Evolutionary conservation across 2,113 vertebrate genomes (phyloP).

Genomic region (Toxotes jaculatrix): DNA sequence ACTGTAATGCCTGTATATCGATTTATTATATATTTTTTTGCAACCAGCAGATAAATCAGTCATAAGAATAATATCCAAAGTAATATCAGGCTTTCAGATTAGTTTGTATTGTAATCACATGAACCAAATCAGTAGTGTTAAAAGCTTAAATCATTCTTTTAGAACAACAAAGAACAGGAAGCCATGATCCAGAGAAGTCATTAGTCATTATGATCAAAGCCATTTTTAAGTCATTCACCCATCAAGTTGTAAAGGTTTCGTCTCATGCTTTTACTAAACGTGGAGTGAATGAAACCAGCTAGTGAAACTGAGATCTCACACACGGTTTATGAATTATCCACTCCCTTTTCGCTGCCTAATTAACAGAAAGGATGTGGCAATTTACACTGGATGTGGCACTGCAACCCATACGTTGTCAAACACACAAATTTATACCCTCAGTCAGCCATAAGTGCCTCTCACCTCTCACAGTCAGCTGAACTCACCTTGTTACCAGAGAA

Average conservation of each 20-base stretch:
- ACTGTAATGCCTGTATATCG: neutral
- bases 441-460: neutral
- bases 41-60: neutral
- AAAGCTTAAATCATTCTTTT: neutral
- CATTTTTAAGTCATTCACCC: neutral
- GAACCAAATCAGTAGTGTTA: neutral
- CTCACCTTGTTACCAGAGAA: slow-evolving; percentile 98
- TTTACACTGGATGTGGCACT: neutral
- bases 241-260: neutral
- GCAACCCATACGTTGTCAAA: neutral
- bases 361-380: neutral
- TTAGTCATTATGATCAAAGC: slow-evolving; percentile 28
- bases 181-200: neutral
- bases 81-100: neutral
- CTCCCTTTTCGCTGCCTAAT: neutral
- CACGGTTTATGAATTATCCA: neutral
- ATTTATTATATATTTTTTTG: neutral
- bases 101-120: neutral
- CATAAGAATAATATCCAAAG: neutral
- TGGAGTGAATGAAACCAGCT: neutral
- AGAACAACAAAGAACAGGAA: neutral
- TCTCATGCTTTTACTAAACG: neutral
- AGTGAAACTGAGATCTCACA: neutral
- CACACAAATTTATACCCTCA: neutral
- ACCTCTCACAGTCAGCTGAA: neutral